Evolutionary conservation across 64 coral and sea anemone species (phyloP), one percentile per base, ranked within the genome.

Genomic region (Anthopleura sola): DNA sequence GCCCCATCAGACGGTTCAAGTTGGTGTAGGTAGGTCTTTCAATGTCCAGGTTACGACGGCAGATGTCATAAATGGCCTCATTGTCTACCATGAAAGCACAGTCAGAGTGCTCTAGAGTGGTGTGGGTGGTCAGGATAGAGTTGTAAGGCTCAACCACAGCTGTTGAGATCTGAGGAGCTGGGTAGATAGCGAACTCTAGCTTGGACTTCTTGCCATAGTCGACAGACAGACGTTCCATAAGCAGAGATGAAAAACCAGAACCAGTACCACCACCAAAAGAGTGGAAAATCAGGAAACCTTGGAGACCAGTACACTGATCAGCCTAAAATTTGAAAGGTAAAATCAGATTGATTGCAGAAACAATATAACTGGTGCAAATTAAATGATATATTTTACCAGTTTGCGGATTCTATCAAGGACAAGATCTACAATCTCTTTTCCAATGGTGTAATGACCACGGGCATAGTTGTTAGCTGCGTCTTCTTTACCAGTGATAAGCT

Each of bases 391-490:
- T 3, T 20, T 76, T 34, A 76, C 74, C 74, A 76, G 74, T 76
- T 76, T 76, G 11, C 74, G 74, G 37, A 76, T 76, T 39, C 74
- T 76, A 76, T 76, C 74, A 17, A 76, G 74, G 31, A 76, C 74
- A 76, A 76, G 74, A 39, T 76, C 74, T 18, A 76, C 74, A 76
- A 76, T 76, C 37, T 76, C 74, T 34, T 76, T 76, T 76, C 74
- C 74, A 39, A 76, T 76, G 74, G 74, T 76, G 74, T 76, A 74
- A 28, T 87, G 62, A 50, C 85, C 85, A 50, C 85, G 62, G 7
- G 85, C 62, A 76, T 87, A 87, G 68, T 87, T 87, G 64, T 87
- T 87, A 16, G 85, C 85, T 48, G 85, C 85, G 71, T 87, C 85
- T 34, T 87, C 85, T 78, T 87, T 87, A 47, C 85, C 85, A 48